Percentiles rank a stretch among this genome's conserved stretches.
Evolutionary conservation across 2,888 invertebrate species (phyloP).

Genomic region (Meghimatium bilineatum): DNA sequence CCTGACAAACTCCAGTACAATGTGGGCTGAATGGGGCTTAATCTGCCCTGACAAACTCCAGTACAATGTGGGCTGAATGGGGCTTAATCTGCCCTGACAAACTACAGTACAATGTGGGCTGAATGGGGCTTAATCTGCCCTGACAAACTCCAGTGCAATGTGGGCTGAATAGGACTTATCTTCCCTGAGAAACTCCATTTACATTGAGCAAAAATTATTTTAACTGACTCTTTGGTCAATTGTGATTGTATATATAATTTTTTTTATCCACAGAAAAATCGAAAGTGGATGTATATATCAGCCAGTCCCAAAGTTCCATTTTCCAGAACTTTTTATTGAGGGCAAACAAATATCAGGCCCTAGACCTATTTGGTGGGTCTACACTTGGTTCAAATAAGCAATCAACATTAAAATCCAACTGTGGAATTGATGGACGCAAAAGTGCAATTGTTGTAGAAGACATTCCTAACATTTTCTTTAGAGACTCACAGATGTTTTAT

Average conservation of each 20-base stretch:
- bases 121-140: too few relatives aligned
- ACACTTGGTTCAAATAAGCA: not conserved
- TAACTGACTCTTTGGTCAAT: too few relatives aligned
- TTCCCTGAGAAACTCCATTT: too few relatives aligned
- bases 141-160: too few relatives aligned
- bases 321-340: conserved; percentile 88
- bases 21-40: too few relatives aligned
- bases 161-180: too few relatives aligned
- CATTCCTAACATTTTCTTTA: conserved; percentile 87
- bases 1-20: too few relatives aligned
- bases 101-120: too few relatives aligned
- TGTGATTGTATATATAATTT: not conserved
- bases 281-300: conserved; percentile 51
- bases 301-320: conserved; percentile 81
- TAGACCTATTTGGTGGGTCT: conserved; percentile 58
- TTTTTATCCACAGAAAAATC: conserved; percentile 52
- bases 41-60: too few relatives aligned
- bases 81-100: too few relatives aligned
- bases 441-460: conserved; percentile 79
- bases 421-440: not conserved
- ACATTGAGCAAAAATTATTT: too few relatives aligned
- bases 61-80: too few relatives aligned
- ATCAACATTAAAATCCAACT: not conserved
- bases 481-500: conserved; percentile 83
- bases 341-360: conserved; percentile 84